Evolutionary conservation across 2,888 invertebrate genomes (phyloP).

Genomic region (Ashinkailepas kermadecensis): DNA sequence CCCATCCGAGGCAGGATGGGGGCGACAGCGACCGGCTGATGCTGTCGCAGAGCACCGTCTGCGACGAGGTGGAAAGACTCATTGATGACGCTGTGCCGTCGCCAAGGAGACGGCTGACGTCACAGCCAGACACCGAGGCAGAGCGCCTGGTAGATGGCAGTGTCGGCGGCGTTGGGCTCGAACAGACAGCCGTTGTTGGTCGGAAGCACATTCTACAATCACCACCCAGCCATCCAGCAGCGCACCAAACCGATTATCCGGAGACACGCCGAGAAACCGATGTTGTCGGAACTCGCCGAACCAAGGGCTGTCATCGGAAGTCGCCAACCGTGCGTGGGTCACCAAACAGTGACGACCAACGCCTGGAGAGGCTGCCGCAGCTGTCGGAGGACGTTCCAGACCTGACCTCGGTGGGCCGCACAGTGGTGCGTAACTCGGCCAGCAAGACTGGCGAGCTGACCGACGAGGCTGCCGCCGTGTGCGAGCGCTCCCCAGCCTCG

Average conservation of each 20-base stretch:
- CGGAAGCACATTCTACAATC: too few species aligned
- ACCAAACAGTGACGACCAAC: not conserved
- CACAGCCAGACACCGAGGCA: too few species aligned
- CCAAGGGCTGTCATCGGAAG: not conserved
- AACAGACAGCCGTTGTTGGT: too few species aligned
- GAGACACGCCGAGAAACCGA: too few species aligned
- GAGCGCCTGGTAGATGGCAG: too few species aligned
- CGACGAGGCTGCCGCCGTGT: too few species aligned
- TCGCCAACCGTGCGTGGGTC: not conserved
- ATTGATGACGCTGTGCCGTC: not conserved
- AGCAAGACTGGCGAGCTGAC: too few species aligned
- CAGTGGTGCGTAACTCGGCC: too few species aligned
- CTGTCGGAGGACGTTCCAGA: constrained; percentile 43
- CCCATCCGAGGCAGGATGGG: too few species aligned
- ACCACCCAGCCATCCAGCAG: too few species aligned
- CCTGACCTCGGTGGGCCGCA: constrained; percentile 35
- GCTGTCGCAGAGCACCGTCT: not conserved
- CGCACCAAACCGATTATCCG: too few species aligned
- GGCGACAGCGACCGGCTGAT: not conserved
- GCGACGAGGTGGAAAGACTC: not conserved
- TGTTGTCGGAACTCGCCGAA: not conserved
- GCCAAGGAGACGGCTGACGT: not conserved
- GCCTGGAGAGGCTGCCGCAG: not conserved
- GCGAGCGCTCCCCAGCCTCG: not conserved
- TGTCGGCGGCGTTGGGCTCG: too few species aligned